Base-by-base conservation (phyloP, 2,888 invertebrate species). In the Lochmaea crataegi region DNA sequence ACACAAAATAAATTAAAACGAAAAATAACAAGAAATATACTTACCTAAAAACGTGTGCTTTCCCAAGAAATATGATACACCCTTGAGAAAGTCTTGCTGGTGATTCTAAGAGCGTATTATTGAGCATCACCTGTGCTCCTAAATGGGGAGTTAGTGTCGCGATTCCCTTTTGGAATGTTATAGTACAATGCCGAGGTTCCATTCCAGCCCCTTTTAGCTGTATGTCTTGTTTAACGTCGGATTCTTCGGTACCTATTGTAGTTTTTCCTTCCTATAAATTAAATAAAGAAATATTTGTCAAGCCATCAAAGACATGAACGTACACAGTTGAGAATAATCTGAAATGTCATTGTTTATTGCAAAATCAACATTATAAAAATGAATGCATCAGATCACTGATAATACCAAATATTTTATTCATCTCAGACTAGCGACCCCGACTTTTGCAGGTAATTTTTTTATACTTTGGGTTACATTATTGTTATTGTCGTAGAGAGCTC, bases 121-220 rank as follows among this genome's bases (percentile, higher is more conserved):
- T 95, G 76, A 96, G 92, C 93, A 94, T 94, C 86, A 95, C 95
- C 83, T 92, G 91, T 32, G 94, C 92, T 80, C 90, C 90, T n/a
- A 90, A 87, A 77, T 91, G 89, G 0, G 96, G 96, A 81, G 90
- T 90, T 69, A 96, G 87, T 12, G 92, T 94, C 61, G 94, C 95
- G 12, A 91, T 90, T 3, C 95, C 95, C 64, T 89, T 90, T 77
- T 88, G 88, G 56, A 95, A 89, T 65, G 91, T 88, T 75, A 96
- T 92, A 72, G 90, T 90, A 84, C 95, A 95, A 86, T 96, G 96
- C 83, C 93, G 91, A 9, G 93, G 88, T 80, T 94, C 90, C 82
- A 95, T 94, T 60, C 94, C 95, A 65, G 91, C 90, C 57, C 94
- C 95, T 68, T 89, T 89, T 76, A 94, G 87, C 64, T 83, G 93